Conservation (phyloP, 1,140 invertebrate species). For the Lucilia cuprina region DNA sequence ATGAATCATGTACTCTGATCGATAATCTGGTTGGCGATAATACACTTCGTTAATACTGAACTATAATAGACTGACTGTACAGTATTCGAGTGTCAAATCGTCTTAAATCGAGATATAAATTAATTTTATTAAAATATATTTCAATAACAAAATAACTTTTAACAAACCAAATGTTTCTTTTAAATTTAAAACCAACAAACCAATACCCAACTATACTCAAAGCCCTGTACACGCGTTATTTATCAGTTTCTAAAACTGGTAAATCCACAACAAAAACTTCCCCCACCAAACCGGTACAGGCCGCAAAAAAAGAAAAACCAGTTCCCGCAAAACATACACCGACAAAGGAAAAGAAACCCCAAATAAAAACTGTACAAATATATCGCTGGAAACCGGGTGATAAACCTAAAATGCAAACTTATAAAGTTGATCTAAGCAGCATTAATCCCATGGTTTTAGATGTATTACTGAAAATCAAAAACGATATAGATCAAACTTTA, state of each 20-base stretch:
- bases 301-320: neutral
- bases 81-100: no score
- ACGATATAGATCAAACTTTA: slow-evolving; percentile 93
- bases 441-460: slow-evolving; percentile 98
- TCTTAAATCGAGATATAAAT: no score
- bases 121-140: no score
- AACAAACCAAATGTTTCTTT: neutral
- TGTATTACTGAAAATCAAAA: slow-evolving; percentile 97
- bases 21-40: no score
- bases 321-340: neutral
- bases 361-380: slow-evolving; percentile 81
- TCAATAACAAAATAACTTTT: no score
- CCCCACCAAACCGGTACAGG: no score
- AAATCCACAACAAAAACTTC: neutral
- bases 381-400: slow-evolving; percentile 90
- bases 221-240: neutral
- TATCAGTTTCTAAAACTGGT: neutral
- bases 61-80: no score
- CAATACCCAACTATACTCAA: neutral
- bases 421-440: slow-evolving; percentile 87
- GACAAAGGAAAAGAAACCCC: neutral
- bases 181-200: neutral
- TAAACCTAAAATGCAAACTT: slow-evolving; percentile 89
- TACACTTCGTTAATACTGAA: no score
- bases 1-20: no score